These are phyloP conservation scores for Ctenodactylus gundi DNA, from an alignment of 2,113 vertebrate genomes.

Conservation along the genomic window DNA sequence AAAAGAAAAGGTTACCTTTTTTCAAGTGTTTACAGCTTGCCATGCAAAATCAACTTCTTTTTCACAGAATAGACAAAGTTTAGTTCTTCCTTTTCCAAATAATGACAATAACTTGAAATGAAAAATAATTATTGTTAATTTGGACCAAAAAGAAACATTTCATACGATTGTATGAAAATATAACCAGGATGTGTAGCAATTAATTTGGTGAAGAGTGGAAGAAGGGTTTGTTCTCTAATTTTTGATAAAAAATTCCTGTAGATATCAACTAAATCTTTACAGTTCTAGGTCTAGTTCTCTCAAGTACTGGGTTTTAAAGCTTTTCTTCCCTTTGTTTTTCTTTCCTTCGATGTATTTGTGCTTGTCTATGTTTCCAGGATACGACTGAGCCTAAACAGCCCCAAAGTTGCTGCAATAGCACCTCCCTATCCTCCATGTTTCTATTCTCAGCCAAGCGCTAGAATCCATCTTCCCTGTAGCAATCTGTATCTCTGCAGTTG, in stretches of 20 bases:
- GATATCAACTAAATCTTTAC: background rate
- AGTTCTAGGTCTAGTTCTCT: background rate
- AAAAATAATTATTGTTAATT: background rate
- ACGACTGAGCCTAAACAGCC: background rate
- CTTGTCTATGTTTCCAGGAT: background rate
- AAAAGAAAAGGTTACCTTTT: background rate
- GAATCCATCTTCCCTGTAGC: background rate
- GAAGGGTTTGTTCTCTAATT: background rate
- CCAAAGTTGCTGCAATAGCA: background rate
- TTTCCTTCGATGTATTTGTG: background rate
- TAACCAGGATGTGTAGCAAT: background rate
- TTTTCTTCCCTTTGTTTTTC: too few species aligned
- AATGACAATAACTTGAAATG: background rate
- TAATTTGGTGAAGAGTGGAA: background rate
- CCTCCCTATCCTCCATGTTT: background rate
- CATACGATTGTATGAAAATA: background rate
- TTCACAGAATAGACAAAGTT: background rate
- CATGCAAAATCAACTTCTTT: background rate
- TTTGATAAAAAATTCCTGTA: background rate
- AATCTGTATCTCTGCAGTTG: background rate
- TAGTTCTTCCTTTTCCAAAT: background rate
- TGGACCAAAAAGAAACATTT: background rate
- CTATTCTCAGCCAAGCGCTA: background rate
- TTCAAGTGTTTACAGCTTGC: background rate
- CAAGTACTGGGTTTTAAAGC: too few species aligned